phyloP scores from a whole-genome alignment of 2,888 invertebrate species.

The Epistrophella euchroma region DNA sequence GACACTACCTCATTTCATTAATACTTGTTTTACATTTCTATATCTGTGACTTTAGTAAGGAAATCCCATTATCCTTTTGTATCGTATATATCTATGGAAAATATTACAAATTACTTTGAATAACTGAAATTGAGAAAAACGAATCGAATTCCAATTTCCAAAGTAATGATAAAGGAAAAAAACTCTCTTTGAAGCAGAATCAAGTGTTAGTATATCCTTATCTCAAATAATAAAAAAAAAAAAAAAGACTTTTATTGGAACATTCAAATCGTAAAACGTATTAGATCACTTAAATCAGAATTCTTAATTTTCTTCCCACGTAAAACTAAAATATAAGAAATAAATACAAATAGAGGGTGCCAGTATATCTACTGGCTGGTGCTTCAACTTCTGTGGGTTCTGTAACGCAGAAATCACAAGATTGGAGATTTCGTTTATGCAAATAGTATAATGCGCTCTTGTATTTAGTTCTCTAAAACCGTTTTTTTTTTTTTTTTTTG shows the following conservation, averaged over 20 bases:
- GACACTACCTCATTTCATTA: too few species aligned
- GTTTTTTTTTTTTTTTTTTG: constrained; percentile 13
- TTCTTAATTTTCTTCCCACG: constrained; percentile 55
- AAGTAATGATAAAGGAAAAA: background rate
- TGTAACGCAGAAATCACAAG: constrained; percentile 69
- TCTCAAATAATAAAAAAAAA: too few species aligned
- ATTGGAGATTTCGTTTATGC: constrained; percentile 72
- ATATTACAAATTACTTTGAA: background rate
- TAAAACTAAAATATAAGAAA: constrained; percentile 7
- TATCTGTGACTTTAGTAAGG: background rate
- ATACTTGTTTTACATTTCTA: too few species aligned
- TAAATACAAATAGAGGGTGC: constrained; percentile 13
- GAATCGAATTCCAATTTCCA: background rate
- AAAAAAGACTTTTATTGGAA: constrained; percentile 39
- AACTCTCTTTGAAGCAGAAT: background rate
- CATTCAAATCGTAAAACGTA: constrained; percentile 65
- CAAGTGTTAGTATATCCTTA: background rate
- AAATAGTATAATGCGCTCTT: constrained; percentile 70
- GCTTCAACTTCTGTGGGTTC: background rate
- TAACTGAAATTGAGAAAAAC: background rate
- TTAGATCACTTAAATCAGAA: constrained; percentile 72
- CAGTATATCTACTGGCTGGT: background rate
- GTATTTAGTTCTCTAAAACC: constrained; percentile 68
- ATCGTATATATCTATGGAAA: background rate
- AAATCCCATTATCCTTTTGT: background rate